Base-by-base conservation (phyloP, 2,888 invertebrate species). In the Morinoia aosen region DNA sequence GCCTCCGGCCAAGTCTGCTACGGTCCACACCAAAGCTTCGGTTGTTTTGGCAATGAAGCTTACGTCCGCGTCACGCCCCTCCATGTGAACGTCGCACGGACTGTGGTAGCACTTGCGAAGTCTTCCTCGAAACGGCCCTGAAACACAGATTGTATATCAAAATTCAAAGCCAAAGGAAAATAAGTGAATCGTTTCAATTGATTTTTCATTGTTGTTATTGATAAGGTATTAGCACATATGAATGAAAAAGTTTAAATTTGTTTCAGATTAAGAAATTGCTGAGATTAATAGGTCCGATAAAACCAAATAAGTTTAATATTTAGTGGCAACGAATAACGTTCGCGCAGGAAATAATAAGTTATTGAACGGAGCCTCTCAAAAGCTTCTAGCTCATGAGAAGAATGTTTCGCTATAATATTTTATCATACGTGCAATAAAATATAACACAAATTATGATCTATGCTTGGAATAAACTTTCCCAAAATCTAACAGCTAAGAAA, bases 51-150 rank as follows among this genome's bases (percentile, higher is more conserved):
- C 88, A 88, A 97, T 64, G 95, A 97, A 96, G 0, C 96, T 95
- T 39, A 96, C 61, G 95, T 96, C 95, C 0, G 95, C 91, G 5
- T 95, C 95, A n/a, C 58, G 58, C 14, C 95, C 95, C 3, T 48
- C 76, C 40, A 14, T 64, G 61, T 94, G 91, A 12, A 94, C 64
- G 91, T 96, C 96, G 56, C 96, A 96, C 56, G 88, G n/a, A 11
- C 40, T 94, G 88, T 96, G 96, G 95, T 96, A 96, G 91, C 96
- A 96, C 57, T 94, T 48, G 16, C 88, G 93, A 96, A 96, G 96
- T 16, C 91, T 61, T 5, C 96, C 96, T 40, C 96, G 91, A 88
- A 76, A 96, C 19, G 96, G 96, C 0, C 96, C 96, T 96, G 95
- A 5, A 48, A 76, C 64, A 64, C 40, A 61, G 12, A 76, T 33